A percentile compares a stretch with the other conserved stretches of the same genome.
These are phyloP conservation scores for Tortricodes alternella DNA, from an alignment of 2,888 invertebrate genomes.

Conservation along the genomic window DNA sequence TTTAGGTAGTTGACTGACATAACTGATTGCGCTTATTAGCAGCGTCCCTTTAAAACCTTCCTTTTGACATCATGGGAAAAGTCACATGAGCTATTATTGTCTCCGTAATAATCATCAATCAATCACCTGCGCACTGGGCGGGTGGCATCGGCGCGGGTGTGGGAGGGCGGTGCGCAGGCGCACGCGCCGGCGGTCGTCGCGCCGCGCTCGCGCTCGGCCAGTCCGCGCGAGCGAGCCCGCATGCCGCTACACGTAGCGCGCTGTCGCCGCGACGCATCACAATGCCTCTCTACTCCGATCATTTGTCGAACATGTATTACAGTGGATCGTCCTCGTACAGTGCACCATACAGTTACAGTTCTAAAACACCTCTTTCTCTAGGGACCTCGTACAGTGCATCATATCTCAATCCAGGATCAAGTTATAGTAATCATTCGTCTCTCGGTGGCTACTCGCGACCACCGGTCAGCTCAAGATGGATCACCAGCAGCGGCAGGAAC, in stretches of 20 bases:
- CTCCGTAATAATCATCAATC: slow-evolving; percentile 66
- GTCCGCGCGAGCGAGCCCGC: slow-evolving; percentile 58
- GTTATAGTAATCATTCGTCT: slow-evolving; percentile 75
- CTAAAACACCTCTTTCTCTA: slow-evolving; percentile 62
- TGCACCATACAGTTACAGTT: slow-evolving; percentile 73
- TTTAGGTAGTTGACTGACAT: background rate
- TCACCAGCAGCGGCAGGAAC: slow-evolving; percentile 66
- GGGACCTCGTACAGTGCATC: slow-evolving; percentile 75
- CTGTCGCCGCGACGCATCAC: too few relatives aligned
- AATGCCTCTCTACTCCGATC: slow-evolving; percentile 88
- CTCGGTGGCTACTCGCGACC: slow-evolving; percentile 82
- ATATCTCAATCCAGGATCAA: slow-evolving; percentile 75
- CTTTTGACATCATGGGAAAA: slow-evolving; percentile 51
- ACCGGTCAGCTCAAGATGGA: slow-evolving; percentile 66
- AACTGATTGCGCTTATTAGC: slow-evolving; percentile 1
- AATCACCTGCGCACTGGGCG: slow-evolving; percentile 62
- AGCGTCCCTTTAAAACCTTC: slow-evolving; percentile 41
- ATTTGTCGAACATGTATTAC: slow-evolving; percentile 84
- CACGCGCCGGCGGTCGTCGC: slow-evolving; percentile 49
- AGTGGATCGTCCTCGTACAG: slow-evolving; percentile 76
- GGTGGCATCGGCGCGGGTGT: slow-evolving; percentile 40
- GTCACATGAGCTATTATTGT: slow-evolving; percentile 65
- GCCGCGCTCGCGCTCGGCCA: slow-evolving; percentile 49
- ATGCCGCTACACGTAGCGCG: slow-evolving; percentile 49
- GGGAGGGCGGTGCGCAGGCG: slow-evolving; percentile 43